Base-by-base conservation (phyloP, 2,797 vertebrate genomes). In the Aplochiton taeniatus region DNA sequence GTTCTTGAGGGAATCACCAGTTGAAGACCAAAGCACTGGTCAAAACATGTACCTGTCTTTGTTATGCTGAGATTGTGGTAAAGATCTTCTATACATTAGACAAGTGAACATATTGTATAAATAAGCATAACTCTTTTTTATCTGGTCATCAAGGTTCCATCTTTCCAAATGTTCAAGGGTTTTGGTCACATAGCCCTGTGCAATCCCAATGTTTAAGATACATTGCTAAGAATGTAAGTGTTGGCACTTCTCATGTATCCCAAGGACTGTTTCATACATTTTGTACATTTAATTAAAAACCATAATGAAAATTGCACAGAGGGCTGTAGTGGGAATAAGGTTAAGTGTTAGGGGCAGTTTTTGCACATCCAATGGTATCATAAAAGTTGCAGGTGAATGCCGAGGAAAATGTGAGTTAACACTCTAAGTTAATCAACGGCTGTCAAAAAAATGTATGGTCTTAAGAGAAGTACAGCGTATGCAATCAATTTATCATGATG, bases 261-360 rank as follows among this genome's bases (percentile, higher is more conserved):
- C 58, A 66, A 47, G 58, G 42, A 8, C 49, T 60, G 65, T 60
- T 60, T 72, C 48, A 61, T 47, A 66, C 63, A 46, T 66, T 66
- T 54, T n/a, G 42, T 49, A n/a, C 58, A 61, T 54, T 60, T 62
- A 58, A 72, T 69, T 62, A 62, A 69, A 69, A 63, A 50, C n/a
- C 44, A 55, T 61, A 68, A 52, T 66, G 68, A 58, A 70, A 66
- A 70, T 60, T 13, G 60, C 53, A 9, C 16, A 16, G 31, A 60
- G 43, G 31, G 51, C 31, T 48, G 63, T 16, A 20, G 13, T 59
- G 51, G 44, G 55, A n/a, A 48, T 53, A 49, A 42, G 61, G 61
- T 70, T 59, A 65, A 70, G 63, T 65, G 56, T 45, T 17, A 41
- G n/a, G 54, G 17, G 52, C 19, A 58, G 49, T 16, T 47, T 63